These are phyloP conservation scores for Ceratosolen solmsi DNA, from an alignment of 1,140 invertebrate species.

Conservation along the genomic window DNA sequence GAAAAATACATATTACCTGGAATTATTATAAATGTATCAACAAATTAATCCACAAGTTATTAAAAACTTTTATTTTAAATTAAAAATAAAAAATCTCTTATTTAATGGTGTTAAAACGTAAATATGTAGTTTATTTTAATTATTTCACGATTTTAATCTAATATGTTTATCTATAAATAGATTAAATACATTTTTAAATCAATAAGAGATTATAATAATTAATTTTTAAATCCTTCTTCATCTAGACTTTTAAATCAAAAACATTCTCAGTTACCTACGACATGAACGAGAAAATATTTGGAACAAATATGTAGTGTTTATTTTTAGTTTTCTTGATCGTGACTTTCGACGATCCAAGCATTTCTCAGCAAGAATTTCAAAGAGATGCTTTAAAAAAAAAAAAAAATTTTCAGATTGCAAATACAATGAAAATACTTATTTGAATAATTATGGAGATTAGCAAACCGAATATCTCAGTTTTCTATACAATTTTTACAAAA, in stretches of 20 bases:
- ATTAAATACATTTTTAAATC: not conserved
- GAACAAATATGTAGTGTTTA: slow-evolving; percentile 43
- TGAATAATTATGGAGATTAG: no score
- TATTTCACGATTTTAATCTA: not conserved
- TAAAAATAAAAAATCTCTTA: no score
- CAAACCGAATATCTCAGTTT: no score
- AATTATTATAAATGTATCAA: no score
- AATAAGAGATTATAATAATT: not conserved
- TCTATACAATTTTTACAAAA: no score
- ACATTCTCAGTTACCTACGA: slow-evolving; percentile 5
- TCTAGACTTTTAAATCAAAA: not conserved
- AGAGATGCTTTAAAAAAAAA: not conserved
- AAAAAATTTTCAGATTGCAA: slow-evolving; percentile 1
- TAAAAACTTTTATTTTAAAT: no score
- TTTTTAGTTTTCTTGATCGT: slow-evolving; percentile 47
- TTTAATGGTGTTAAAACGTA: no score
- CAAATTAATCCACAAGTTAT: no score
- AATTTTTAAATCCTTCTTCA: not conserved
- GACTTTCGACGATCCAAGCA: slow-evolving; percentile 36
- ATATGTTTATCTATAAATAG: not conserved
- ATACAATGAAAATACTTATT: not conserved
- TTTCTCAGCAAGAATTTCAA: slow-evolving; percentile 41
- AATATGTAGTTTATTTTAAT: not conserved
- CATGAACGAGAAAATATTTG: slow-evolving; percentile 39
- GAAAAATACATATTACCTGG: no score